Base-by-base conservation (phyloP, 2,888 invertebrate genomes). In the Trichogramma evanescens region DNA sequence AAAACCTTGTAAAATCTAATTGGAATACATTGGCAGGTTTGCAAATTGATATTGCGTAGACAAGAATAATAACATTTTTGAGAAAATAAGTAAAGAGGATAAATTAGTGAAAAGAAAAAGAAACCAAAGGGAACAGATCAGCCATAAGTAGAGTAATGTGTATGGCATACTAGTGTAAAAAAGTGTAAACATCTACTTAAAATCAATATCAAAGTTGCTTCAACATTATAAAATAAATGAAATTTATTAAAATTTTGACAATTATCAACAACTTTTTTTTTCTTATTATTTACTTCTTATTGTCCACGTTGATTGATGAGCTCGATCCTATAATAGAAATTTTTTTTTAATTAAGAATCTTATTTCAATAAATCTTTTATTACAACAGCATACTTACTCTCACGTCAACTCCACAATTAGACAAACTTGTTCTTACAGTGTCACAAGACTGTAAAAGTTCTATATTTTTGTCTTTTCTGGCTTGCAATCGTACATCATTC, bases 21-120 rank as follows among this genome's bases (percentile, higher is more conserved):
- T 49, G 88, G 95, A 56, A 87, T 99, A 60, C 99, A 99, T 79
- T 99, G 82, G 91, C 92, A 67, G 88, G 87, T 70, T 98, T 98
- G 74, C 87, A 93, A 70, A 83, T 96, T 43, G 82, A 84, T 56
- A 88, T 86, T 66, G 80, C 97, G 65, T 95, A 96, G 76, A 94
- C 93, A 4, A 85, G 94, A 63, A 94, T 93, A 78, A 89, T 94
- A 85, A 94, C 93, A 78, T 95, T 92, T 46, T 80, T 95, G 55
- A 88, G 86, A 70, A 91, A 91, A 76, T 84, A 88, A 0, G 78
- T 84, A 83, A 84, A 62, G 90, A 91, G 70, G 85, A 81, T 68
- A 88, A 87, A 68, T 78, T 81, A 13, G 82, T 83, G 69, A 77
- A 82, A 7, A 78, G 82, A 59, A 82, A 83, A 66, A 85, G 83